phyloP scores from a whole-genome alignment of 2,888 invertebrate genomes.

The Volucella inanis region DNA sequence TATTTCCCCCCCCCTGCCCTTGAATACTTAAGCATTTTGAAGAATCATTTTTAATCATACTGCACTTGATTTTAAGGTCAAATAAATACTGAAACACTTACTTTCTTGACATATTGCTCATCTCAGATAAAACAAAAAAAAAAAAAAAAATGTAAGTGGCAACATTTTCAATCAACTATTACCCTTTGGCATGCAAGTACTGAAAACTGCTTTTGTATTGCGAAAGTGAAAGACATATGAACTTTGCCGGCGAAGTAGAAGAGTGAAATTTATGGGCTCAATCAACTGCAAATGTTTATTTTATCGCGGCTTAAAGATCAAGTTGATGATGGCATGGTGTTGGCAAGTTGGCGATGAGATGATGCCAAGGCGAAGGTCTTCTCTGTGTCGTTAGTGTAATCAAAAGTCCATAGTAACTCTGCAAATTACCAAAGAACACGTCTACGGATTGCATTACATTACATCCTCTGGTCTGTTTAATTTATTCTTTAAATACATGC shows the following conservation, averaged over 20 bases:
- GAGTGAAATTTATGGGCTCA: conserved; percentile 66
- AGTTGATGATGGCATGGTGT: conserved; percentile 26
- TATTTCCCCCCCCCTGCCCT: too few species aligned
- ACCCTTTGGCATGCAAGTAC: background rate
- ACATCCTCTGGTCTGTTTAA: conserved; percentile 27
- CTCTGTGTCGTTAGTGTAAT: conserved; percentile 60
- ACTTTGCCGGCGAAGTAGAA: background rate
- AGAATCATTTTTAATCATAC: too few species aligned
- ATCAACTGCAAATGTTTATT: conserved; percentile 73
- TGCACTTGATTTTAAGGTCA: too few species aligned
- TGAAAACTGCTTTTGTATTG: conserved; percentile 12
- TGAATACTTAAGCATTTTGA: too few species aligned
- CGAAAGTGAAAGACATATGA: conserved; percentile 36
- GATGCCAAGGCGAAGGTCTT: conserved; percentile 6
- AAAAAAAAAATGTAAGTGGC: too few species aligned
- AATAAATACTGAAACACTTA: too few species aligned
- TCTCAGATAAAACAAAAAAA: too few species aligned
- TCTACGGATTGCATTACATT: background rate
- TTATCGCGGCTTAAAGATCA: conserved; percentile 61
- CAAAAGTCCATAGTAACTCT: conserved; percentile 45
- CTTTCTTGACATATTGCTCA: too few species aligned
- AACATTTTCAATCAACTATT: too few species aligned
- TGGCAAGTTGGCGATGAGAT: conserved; percentile 24
- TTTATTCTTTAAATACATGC: conserved; percentile 24
- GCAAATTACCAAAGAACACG: conserved; percentile 30